A percentile compares a stretch with the other conserved stretches of the same genome.
These are phyloP conservation scores for Zaprionus davidi DNA, from an alignment of 1,140 invertebrate species.

Conservation along the genomic window DNA sequence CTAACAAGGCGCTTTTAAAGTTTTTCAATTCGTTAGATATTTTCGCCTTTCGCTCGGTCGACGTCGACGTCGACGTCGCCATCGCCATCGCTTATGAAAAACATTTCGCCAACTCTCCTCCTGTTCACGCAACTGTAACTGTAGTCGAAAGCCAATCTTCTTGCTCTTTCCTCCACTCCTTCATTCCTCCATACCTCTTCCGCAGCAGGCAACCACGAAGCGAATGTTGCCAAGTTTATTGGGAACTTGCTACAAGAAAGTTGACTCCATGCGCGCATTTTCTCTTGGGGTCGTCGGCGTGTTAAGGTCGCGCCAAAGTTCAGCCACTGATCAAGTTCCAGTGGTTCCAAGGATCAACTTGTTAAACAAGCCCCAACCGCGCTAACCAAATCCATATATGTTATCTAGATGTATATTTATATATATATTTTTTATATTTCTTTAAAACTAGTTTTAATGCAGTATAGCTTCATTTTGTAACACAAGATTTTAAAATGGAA, in stretches of 20 bases:
- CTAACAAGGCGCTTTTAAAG: slow-evolving; percentile 81
- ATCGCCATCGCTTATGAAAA: slow-evolving; percentile 20
- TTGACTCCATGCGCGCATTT: slow-evolving; percentile 27
- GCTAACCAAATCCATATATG: too few species aligned
- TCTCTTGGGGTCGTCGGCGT: background rate
- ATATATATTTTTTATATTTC: background rate
- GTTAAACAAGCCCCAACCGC: background rate
- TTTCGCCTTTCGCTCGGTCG: slow-evolving; percentile 42
- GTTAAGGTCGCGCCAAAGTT: slow-evolving; percentile 25
- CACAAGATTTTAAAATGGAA: background rate
- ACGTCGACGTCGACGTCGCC: background rate
- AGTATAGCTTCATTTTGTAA: background rate
- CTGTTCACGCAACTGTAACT: background rate
- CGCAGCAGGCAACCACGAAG: slow-evolving; percentile 26
- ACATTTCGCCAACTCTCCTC: slow-evolving; percentile 26
- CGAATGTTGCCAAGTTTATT: slow-evolving; percentile 42
- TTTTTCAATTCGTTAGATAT: slow-evolving; percentile 76
- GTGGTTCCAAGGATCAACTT: slow-evolving; percentile 37
- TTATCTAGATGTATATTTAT: too few species aligned
- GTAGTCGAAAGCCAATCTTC: background rate
- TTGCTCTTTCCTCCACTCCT: background rate
- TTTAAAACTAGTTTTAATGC: too few species aligned
- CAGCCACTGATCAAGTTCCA: slow-evolving; percentile 37
- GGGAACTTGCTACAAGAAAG: slow-evolving; percentile 38
- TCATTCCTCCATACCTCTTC: background rate